A percentile compares a stretch with the other conserved stretches of the same genome.
These are phyloP conservation scores for Aleiodes leptofemur DNA, from an alignment of 2,888 invertebrate genomes.

Conservation along the genomic window DNA sequence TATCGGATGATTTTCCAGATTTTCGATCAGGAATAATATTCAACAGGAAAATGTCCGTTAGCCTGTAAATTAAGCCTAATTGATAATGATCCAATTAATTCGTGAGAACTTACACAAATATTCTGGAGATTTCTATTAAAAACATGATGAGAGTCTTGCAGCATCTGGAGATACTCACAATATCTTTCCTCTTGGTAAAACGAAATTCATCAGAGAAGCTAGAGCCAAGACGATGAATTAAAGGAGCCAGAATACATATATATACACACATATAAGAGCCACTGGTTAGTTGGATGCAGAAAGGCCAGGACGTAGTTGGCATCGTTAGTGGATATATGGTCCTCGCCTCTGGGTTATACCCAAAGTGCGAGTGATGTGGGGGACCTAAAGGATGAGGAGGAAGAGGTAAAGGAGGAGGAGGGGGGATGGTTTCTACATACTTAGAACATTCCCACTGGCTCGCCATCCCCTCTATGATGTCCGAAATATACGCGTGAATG, in stretches of 20 bases:
- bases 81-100: neutral
- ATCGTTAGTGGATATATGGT: conserved; percentile 33
- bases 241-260: neutral
- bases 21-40: too few relatives aligned
- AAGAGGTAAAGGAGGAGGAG: neutral
- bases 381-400: neutral
- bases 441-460: conserved; percentile 15
- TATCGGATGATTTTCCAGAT: neutral
- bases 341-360: conserved; percentile 29
- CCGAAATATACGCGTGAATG: conserved; percentile 39
- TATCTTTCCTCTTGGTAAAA: conserved; percentile 13
- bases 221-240: conserved; percentile 25
- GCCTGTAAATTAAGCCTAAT: neutral
- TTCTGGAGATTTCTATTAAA: neutral
- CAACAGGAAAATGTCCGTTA: neutral
- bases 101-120: too few relatives aligned
- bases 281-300: conserved; percentile 26
- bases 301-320: conserved; percentile 32
- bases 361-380: conserved; percentile 25
- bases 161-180: neutral
- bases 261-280: conserved; percentile 6
- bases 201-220: conserved; percentile 19
- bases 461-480: conserved; percentile 30
- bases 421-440: conserved; percentile 18
- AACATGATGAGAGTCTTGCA: neutral